These are phyloP conservation scores for Epicampocera succincta DNA, from an alignment of 2,888 invertebrate genomes.

Conservation along the genomic window DNA sequence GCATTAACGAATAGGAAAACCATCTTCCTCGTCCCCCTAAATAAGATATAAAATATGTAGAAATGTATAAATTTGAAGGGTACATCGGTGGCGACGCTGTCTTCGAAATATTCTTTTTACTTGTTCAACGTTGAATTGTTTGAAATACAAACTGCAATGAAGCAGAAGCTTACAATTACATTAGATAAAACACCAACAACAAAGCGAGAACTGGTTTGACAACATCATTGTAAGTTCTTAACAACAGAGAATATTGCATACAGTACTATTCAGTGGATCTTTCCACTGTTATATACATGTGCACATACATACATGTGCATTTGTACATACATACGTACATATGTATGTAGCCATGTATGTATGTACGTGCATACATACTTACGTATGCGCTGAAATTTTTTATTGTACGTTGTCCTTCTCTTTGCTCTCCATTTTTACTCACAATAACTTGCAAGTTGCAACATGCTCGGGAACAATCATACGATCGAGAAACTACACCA, in stretches of 20 bases:
- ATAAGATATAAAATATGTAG: too few relatives aligned
- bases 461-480: constrained; percentile 71
- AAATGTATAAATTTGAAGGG: neutral
- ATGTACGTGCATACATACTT: too few relatives aligned
- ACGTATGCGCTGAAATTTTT: constrained; percentile 28
- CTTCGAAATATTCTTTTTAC: neutral
- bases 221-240: constrained; percentile 38
- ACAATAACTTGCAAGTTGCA: constrained; percentile 64
- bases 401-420: neutral
- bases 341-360: too few relatives aligned
- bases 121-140: constrained; percentile 14
- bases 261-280: constrained; percentile 23
- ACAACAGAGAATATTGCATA: constrained; percentile 9
- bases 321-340: too few relatives aligned
- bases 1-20: too few relatives aligned
- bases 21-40: too few relatives aligned
- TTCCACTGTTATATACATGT: neutral
- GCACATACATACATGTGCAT: neutral
- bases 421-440: constrained; percentile 42
- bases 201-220: constrained; percentile 68
- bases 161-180: constrained; percentile 61
- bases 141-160: constrained; percentile 61
- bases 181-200: constrained; percentile 51
- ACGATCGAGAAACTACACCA: constrained; percentile 68
- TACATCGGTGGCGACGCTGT: neutral